Evolutionary conservation across 2,888 invertebrate genomes (phyloP).

Genomic region (Schrankia costaestrigalis): DNA sequence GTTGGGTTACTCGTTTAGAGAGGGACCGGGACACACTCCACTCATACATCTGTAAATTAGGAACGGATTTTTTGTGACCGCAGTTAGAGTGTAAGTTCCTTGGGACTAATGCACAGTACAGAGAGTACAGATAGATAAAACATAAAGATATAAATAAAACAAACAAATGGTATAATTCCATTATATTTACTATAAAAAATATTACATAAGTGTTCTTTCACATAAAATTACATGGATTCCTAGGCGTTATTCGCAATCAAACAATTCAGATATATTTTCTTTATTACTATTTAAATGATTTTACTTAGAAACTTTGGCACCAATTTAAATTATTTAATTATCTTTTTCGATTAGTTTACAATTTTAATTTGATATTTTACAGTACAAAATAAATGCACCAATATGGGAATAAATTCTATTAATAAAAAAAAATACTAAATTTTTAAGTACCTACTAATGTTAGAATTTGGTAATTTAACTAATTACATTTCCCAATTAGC

Average conservation of each 20-base stretch:
- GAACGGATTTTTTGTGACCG: too few species aligned
- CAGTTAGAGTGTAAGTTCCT: too few species aligned
- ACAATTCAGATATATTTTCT: constrained; percentile 14
- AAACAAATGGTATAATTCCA: constrained; percentile 13
- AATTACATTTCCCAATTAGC: constrained; percentile 27
- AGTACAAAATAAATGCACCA: constrained; percentile 57
- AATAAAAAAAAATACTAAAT: constrained; percentile 29
- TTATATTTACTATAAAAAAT: constrained; percentile 23
- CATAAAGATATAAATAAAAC: constrained; percentile 17
- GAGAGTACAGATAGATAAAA: too few species aligned
- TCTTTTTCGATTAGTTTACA: constrained; percentile 23
- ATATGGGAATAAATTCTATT: constrained; percentile 39
- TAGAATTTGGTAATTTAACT: constrained; percentile 29
- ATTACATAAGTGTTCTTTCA: constrained; percentile 43
- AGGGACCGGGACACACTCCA: too few species aligned
- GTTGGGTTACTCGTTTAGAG: too few species aligned
- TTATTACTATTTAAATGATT: constrained; percentile 14
- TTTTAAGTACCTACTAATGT: constrained; percentile 43
- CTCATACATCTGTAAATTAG: too few species aligned
- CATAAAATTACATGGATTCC: constrained; percentile 27
- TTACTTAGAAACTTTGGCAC: constrained; percentile 63
- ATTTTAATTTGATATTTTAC: constrained; percentile 15
- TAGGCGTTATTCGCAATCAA: constrained; percentile 19
- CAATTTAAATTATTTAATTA: constrained; percentile 45
- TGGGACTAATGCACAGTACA: too few species aligned